Base-by-base conservation (phyloP, 1,140 invertebrate species). In the Coboldia fuscipes region DNA sequence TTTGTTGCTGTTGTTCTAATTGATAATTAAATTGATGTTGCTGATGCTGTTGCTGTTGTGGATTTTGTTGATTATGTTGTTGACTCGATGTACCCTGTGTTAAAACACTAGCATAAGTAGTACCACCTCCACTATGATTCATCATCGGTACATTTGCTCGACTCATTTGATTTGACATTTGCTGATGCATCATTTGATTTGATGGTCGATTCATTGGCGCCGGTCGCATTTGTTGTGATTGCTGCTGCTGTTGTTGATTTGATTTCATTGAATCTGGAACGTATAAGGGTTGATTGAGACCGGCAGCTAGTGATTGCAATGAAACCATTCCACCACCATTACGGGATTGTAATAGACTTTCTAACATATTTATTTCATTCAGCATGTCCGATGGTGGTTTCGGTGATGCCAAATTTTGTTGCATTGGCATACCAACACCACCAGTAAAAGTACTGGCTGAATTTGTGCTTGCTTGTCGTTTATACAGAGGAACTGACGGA, bases 401-500 rank as follows among this genome's bases (percentile, higher is more conserved):
- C n/a, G n/a, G n/a, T n/a, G n/a, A n/a, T n/a, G n/a, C n/a, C n/a
- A n/a, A n/a, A n/a, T n/a, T n/a, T n/a, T n/a, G n/a, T n/a, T n/a
- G n/a, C n/a, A n/a, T n/a, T n/a, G n/a, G 27, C 18, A 23, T 39
- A 34, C 16, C 30, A 30, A 5, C 30, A 27, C 24, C 12, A 12
- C 22, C 34, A 26, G n/a, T 28, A 24, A 13, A 35, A 34, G 18
- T 33, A 39, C 10, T 36, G 14, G 16, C 34, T 37, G 5, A 36
- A 21, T 14, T 32, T 18, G 3, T 4, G 14, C 30, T 39, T 10
- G 52, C 50, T 40, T 64, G 61, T 4, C 61, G 46, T 12, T 56
- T 47, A 37, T 63, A 65, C 13, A 63, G 42, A 1, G 62, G 62
- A 33, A 60, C 51, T 4, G 57, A 61, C 28, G n/a, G n/a, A n/a